These are phyloP conservation scores for Lathamus discolor DNA, from an alignment of 2,113 vertebrate genomes.

Conservation along the genomic window DNA sequence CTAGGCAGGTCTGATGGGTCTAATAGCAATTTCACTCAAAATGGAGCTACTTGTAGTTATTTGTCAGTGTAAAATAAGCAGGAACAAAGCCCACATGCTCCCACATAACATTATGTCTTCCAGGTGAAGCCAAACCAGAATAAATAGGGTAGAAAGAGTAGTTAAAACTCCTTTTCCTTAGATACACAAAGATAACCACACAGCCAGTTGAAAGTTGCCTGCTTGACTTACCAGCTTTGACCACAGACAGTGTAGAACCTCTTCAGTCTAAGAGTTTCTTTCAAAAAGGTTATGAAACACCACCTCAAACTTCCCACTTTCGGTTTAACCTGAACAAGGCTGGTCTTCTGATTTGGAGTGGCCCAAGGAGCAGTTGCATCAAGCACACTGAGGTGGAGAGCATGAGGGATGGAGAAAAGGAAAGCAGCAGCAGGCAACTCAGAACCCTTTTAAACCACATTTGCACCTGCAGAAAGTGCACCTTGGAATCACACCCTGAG, in stretches of 20 bases:
- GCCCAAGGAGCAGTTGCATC: background rate
- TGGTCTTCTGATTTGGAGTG: background rate
- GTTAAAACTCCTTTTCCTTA: background rate
- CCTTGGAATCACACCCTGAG: accelerated
- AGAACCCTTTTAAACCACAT: background rate
- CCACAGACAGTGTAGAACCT: background rate
- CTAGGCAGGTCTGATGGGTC: background rate
- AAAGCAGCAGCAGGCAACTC: accelerated
- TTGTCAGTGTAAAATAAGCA: background rate
- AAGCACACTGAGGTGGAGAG: background rate
- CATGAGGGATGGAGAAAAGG: accelerated
- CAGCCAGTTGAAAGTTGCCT: background rate
- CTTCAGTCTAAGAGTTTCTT: background rate
- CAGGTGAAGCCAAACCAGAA: background rate
- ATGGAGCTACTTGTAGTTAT: background rate
- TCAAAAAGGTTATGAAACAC: background rate
- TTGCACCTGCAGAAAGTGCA: background rate
- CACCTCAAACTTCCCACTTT: background rate
- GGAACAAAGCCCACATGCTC: background rate
- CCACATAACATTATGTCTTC: background rate
- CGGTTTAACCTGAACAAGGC: background rate
- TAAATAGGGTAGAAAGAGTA: background rate
- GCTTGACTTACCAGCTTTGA: background rate
- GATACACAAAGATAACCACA: background rate
- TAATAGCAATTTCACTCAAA: background rate